Evolutionary conservation across 2,888 invertebrate genomes (phyloP), one percentile per base, ranked within the genome.

Genomic region (Ochropleura plecta): DNA sequence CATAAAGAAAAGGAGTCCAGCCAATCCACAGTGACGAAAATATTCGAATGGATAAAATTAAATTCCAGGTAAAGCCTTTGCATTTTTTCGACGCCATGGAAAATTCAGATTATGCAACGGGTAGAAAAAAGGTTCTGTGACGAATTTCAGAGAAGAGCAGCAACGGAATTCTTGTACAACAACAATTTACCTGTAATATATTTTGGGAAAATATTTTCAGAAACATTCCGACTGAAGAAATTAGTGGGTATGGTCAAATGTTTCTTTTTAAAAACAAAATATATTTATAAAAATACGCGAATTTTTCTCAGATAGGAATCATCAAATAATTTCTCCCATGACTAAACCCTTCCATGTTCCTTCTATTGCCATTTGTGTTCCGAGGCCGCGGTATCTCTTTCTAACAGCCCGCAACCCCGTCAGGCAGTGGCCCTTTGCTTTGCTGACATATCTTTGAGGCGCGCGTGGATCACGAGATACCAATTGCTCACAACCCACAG

Each of bases 11-110:
- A 30, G 67, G 64, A 53, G 46, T 46, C 20, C 5, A 16, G 20
- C 46, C 46, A 53, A 53, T 62, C 53, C 42, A 48, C 40, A 30
- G 63, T 49, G 74, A 14, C 51, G n/a, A 74, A 71, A 76, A 71
- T 73, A 48, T 75, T 75, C 46, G 30, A 48, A n/a, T 62, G 59
- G 64, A 79, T 78, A 60, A 70, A 79, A 77, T 67, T 9, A 57
- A 85, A 72, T 71, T 59, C 51, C 66, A 6, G 1, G 6, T 10
- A 18, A 16, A 55, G n/a, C 48, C 66, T 63, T 60, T 20, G 65
- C 49, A 48, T 79, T 77, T 76, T 77, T 80, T 14, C 40, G 44
- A 57, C 8, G 53, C 12, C 60, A 48, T 57, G 64, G 16, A 68
- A 60, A 18, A 78, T 53, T 1, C 59, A 5, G 42, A 53, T 12